Base-by-base conservation (phyloP, 2,113 vertebrate species). In the Ellobius talpinus region DNA sequence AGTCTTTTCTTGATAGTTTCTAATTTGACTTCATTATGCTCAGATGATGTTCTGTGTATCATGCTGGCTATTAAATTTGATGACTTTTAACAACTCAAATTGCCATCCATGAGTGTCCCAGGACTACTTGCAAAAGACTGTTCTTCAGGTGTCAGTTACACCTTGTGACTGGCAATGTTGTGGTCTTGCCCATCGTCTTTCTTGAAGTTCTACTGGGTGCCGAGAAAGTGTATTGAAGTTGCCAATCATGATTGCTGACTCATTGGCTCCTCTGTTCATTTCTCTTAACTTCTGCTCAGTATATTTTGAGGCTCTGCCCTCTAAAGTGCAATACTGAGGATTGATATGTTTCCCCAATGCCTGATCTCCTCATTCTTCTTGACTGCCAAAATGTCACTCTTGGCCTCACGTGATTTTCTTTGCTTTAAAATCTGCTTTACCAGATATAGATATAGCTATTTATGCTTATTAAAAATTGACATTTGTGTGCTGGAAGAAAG, bases 91-190 rank as follows among this genome's bases (percentile, higher is more conserved):
- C n/a, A 65, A 3, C 26, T 14, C 24, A 11, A 26, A 13, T 81
- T 81, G 33, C n/a, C 50, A 47, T 26, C 11, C 68, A 70, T n/a
- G 66, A 36, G 17, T 36, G 10, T 52, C 45, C 45, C 21, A 47
- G 45, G 31, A 5, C 33, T 87, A 12, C 17, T 52, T 5, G 13
- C 33, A 7, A 26, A n/a, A 24, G 3, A 42, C n/a, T 39, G 13
- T 5, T 68, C 47, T 55, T 73, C 36, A 1, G 4, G 7, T 39
- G 24, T 26, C 5, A 16, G 3, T 39, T 13, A 39, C 33, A 42
- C 3, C 36, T 14, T 17, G 3, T 58, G 50, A 1, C 13, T 29
- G 36, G n/a, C 2, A 31, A 12, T 55, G 1, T 2, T 73, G 12
- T 45, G 47, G 47, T 4, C 47, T 72, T 70, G 65, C 86, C 33